phyloP scores from a whole-genome alignment of 2,888 invertebrate genomes.

The Globia sparganii region DNA sequence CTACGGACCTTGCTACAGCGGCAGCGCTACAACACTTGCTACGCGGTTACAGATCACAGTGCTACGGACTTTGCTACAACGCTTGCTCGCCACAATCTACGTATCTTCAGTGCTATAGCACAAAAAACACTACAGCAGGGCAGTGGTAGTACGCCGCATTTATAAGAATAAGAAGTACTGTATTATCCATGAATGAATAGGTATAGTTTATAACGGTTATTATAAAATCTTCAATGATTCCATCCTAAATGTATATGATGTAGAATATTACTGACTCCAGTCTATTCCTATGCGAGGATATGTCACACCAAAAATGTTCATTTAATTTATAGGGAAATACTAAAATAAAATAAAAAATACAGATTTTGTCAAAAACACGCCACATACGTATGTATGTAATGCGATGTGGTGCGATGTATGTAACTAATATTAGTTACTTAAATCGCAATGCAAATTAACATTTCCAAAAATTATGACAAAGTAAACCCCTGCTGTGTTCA shows the following conservation, averaged over 20 bases:
- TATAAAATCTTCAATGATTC: background rate
- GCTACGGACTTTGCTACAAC: background rate
- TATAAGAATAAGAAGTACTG: background rate
- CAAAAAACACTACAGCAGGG: background rate
- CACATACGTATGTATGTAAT: too few relatives aligned
- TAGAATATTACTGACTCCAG: background rate
- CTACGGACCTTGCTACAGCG: background rate
- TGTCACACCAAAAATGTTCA: background rate
- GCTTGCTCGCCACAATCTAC: background rate
- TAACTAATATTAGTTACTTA: too few relatives aligned
- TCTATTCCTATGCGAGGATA: background rate
- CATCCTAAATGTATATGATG: background rate
- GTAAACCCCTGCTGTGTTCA: background rate
- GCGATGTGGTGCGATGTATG: too few relatives aligned
- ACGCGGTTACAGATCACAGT: background rate
- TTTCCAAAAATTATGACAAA: background rate
- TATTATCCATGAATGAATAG: background rate
- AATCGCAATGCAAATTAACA: too few relatives aligned
- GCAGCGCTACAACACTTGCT: background rate
- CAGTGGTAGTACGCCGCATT: background rate
- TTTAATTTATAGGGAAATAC: background rate
- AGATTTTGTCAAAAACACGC: too few relatives aligned
- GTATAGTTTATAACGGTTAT: background rate
- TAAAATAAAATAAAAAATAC: background rate
- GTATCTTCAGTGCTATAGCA: background rate